These are phyloP conservation scores for Manis javanica DNA, from an alignment of 2,797 vertebrate genomes.

Conservation along the genomic window DNA sequence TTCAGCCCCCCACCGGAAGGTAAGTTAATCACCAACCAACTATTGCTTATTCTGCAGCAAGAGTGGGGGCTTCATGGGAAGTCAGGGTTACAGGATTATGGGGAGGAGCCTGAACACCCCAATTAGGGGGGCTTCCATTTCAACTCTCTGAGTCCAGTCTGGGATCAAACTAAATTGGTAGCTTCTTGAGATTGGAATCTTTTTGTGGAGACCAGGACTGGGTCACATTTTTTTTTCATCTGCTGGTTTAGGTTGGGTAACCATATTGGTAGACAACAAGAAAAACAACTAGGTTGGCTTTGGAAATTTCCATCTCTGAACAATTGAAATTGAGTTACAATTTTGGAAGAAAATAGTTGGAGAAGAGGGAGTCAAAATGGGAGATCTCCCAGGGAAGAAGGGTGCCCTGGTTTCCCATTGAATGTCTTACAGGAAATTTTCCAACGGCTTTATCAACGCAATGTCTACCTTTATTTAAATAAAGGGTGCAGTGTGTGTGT, in stretches of 20 bases:
- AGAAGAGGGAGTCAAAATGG: neutral
- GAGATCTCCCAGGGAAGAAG: neutral
- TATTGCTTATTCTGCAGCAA: slow-evolving; percentile 78
- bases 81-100: neutral
- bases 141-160: neutral
- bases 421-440: neutral
- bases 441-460: neutral
- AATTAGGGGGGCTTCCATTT: neutral
- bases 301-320: slow-evolving; percentile 48
- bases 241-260: neutral
- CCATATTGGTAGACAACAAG: neutral
- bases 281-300: neutral
- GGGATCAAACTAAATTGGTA: neutral
- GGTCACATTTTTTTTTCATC: neutral
- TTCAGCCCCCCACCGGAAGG: slow-evolving; percentile 66
- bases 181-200: neutral
- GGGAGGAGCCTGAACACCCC: neutral
- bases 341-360: slow-evolving; percentile 6
- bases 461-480: slow-evolving; percentile 53
- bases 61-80: slow-evolving; percentile 54
- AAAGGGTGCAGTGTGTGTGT: neutral
- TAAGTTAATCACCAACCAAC: slow-evolving; percentile 83
- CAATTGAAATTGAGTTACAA: slow-evolving; percentile 2
- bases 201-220: neutral
- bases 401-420: slow-evolving; percentile 16